These are phyloP conservation scores for Leptothorax acervorum DNA, from an alignment of 2,888 invertebrate species.

Conservation along the genomic window DNA sequence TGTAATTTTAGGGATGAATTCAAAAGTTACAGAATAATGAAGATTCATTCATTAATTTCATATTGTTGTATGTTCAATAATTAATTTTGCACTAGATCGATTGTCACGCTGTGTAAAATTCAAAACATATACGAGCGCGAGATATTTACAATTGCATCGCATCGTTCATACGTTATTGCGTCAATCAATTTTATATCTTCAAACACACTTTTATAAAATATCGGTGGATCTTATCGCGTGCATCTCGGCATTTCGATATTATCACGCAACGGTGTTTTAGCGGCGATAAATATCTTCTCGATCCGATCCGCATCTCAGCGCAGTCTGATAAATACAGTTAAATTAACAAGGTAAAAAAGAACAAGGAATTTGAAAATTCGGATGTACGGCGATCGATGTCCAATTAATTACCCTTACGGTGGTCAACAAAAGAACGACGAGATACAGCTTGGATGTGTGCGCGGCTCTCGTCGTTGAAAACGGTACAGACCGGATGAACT, in stretches of 20 bases:
- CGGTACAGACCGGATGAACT: conserved; percentile 49
- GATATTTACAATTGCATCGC: not conserved
- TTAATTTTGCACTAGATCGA: not conserved
- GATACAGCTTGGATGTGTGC: conserved; percentile 3
- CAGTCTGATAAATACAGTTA: not conserved
- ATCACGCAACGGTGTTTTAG: not conserved
- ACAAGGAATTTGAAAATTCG: not conserved
- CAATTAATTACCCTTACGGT: conserved; percentile 64
- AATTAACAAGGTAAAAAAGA: not conserved
- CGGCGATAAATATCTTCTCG: conserved; percentile 21
- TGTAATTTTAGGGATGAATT: not conserved
- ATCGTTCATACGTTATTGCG: not conserved
- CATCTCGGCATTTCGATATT: conserved; percentile 4
- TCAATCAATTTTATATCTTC: conserved; percentile 7
- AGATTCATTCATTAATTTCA: not conserved
- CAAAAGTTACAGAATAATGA: conserved; percentile 6
- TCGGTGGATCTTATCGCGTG: not conserved
- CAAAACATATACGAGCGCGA: not conserved
- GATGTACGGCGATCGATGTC: conserved; percentile 26
- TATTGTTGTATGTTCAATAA: not conserved
- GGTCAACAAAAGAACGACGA: conserved; percentile 50
- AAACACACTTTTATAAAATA: not conserved
- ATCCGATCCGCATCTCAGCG: not conserved
- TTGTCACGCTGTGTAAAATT: not conserved
- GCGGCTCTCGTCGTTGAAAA: conserved; percentile 14